Evolutionary conservation across 2,113 vertebrate species (phyloP).

Genomic region (Mormyrus iriodes): DNA sequence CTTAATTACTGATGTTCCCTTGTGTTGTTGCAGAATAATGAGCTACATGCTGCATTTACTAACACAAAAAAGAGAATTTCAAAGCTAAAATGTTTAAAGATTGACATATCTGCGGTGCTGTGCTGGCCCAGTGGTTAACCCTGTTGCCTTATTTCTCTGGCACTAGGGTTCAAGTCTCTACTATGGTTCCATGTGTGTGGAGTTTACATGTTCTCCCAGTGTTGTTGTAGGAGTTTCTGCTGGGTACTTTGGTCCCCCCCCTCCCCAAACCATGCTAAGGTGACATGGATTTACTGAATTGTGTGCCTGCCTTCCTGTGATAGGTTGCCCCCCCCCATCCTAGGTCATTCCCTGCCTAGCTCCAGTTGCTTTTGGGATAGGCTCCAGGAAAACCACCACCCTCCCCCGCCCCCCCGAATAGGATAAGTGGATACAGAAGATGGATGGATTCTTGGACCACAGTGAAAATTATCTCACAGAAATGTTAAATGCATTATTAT

Average conservation of each 20-base stretch:
- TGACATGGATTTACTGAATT: too few relatives aligned
- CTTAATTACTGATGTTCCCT: background rate
- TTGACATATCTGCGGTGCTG: background rate
- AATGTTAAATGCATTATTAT: background rate
- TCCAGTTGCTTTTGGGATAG: too few relatives aligned
- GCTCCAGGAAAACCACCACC: too few relatives aligned
- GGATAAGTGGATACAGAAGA: background rate
- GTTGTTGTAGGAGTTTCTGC: too few relatives aligned
- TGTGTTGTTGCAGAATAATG: background rate
- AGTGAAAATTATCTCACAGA: background rate
- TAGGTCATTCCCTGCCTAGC: too few relatives aligned
- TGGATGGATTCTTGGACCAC: background rate
- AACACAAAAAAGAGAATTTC: background rate
- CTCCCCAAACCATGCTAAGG: too few relatives aligned
- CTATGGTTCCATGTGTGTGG: too few relatives aligned
- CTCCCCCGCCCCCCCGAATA: too few relatives aligned
- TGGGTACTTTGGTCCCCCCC: too few relatives aligned
- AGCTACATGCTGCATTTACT: background rate
- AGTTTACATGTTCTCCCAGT: too few relatives aligned
- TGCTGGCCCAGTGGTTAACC: background rate
- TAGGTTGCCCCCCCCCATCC: too few relatives aligned
- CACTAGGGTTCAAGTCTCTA: background rate
- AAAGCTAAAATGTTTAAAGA: background rate
- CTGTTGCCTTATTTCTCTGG: background rate
- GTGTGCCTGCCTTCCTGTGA: too few relatives aligned